These are phyloP conservation scores for Apteryx owenii DNA, from an alignment of 2,113 vertebrate genomes.

Conservation along the genomic window DNA sequence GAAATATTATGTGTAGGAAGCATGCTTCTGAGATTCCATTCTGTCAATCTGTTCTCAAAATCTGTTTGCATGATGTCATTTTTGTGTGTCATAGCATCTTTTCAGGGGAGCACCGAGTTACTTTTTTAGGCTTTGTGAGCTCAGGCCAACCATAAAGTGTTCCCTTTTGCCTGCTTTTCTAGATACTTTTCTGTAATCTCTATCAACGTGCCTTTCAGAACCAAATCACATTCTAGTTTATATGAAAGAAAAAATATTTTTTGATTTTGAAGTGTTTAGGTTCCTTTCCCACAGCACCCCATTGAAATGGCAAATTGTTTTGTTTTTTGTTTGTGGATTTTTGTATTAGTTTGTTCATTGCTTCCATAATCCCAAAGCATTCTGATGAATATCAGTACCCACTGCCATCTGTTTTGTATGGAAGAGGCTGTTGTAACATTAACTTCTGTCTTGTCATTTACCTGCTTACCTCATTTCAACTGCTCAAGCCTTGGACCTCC, in stretches of 20 bases:
- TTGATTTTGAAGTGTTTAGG: background rate
- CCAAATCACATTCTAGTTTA: rapidly evolving
- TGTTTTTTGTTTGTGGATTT: background rate
- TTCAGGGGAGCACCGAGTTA: background rate
- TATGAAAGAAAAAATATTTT: background rate
- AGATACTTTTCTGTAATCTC: background rate
- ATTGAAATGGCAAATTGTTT: background rate
- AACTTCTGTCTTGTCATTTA: background rate
- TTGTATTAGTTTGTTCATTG: background rate
- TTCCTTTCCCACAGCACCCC: background rate
- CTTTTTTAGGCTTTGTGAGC: background rate
- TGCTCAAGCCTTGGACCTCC: background rate
- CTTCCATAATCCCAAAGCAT: background rate
- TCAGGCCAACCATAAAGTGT: background rate
- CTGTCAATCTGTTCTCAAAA: background rate
- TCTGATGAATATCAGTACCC: background rate
- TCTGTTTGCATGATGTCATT: background rate
- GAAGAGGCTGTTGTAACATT: background rate
- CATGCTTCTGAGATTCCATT: background rate
- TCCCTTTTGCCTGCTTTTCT: background rate
- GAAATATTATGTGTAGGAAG: background rate
- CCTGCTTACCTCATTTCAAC: background rate
- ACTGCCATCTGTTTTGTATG: background rate
- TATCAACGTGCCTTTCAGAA: background rate
- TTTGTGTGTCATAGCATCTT: background rate